Evolutionary conservation across 2,888 invertebrate genomes (phyloP).

Genomic region (Brenthis hecate): DNA sequence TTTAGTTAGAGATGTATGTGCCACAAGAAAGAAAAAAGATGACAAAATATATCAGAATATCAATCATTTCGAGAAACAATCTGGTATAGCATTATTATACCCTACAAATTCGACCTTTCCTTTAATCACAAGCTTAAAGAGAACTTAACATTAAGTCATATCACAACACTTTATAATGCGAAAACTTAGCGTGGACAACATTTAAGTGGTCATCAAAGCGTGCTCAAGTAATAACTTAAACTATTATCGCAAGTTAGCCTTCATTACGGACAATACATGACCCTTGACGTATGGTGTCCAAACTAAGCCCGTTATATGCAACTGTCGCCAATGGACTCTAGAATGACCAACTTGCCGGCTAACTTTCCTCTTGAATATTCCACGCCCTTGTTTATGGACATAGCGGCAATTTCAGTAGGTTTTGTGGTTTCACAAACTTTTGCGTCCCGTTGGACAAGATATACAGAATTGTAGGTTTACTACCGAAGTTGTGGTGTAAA

Average conservation of each 20-base stretch:
- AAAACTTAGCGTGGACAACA: constrained; percentile 59
- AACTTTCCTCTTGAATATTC: constrained; percentile 81
- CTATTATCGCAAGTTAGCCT: constrained; percentile 68
- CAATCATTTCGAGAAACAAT: too few species aligned
- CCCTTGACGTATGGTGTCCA: constrained; percentile 64
- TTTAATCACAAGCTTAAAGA: constrained; percentile 5
- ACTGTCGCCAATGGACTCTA: constrained; percentile 58
- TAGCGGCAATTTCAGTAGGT: constrained; percentile 59
- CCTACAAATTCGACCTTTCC: neutral
- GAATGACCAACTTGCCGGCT: constrained; percentile 46
- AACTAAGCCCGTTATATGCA: constrained; percentile 74
- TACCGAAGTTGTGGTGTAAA: constrained; percentile 36
- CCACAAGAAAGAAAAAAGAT: too few species aligned
- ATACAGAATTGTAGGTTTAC: constrained; percentile 50
- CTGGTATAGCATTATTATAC: neutral
- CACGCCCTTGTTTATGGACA: constrained; percentile 72
- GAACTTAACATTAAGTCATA: constrained; percentile 19
- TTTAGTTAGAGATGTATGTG: too few species aligned
- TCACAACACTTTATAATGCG: constrained; percentile 64
- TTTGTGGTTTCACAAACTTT: constrained; percentile 71
- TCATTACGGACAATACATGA: constrained; percentile 78
- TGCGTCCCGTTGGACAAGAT: constrained; percentile 66
- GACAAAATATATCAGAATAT: too few species aligned
- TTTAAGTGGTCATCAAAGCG: constrained; percentile 76
- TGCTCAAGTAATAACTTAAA: constrained; percentile 74